Conservation (phyloP, 1,140 invertebrate genomes). For the Periplaneta americana region DNA sequence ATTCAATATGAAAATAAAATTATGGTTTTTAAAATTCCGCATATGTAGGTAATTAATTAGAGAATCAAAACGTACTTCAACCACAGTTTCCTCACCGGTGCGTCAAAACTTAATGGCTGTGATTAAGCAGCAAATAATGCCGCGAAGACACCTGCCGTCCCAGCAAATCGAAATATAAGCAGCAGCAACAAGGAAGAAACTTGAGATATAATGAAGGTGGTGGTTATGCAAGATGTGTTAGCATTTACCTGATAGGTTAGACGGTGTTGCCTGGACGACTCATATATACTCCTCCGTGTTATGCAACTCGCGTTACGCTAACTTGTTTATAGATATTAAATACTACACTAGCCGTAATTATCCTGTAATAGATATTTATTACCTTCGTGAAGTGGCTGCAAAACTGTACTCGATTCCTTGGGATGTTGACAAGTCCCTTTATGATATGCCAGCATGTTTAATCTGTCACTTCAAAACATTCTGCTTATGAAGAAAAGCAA, state of each 20-base stretch:
- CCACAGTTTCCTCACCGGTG: too few relatives aligned
- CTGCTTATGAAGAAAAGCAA: too few relatives aligned
- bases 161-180: neutral
- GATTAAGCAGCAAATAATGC: neutral
- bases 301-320: neutral
- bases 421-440: too few relatives aligned
- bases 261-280: neutral
- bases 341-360: neutral
- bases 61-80: too few relatives aligned
- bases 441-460: too few relatives aligned
- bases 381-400: neutral
- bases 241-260: neutral
- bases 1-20: too few relatives aligned
- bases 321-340: neutral
- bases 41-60: too few relatives aligned
- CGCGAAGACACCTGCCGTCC: neutral
- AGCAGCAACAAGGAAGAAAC: neutral
- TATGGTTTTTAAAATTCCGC: too few relatives aligned
- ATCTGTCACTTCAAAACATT: too few relatives aligned
- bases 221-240: neutral
- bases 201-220: neutral
- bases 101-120: too few relatives aligned
- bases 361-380: neutral
- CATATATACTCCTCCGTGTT: too few relatives aligned
- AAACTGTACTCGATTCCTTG: neutral